Evolutionary conservation across 2,888 invertebrate species (phyloP), one percentile per base, ranked within the genome.

Genomic region (Phengaris alcon): DNA sequence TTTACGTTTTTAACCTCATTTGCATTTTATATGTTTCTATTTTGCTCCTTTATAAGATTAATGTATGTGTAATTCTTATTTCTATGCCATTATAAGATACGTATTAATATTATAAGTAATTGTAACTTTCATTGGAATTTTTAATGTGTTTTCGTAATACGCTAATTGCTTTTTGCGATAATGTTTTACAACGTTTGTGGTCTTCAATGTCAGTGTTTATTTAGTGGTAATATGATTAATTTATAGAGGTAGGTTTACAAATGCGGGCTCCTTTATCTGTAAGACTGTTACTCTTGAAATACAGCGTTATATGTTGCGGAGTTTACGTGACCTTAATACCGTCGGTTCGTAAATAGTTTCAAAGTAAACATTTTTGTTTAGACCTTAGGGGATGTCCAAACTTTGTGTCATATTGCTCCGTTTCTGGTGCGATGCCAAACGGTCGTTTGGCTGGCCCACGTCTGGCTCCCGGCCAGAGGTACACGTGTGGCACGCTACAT

Each of bases 341-440:
- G 64, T 44, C 12, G 64, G 6, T 6, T 64, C 64, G 64, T 64
- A 64, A 64, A 64, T 44, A 73, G 35, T 52, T 76, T 64, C n/a
- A 57, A 57, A 76, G 15, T 44, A 51, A 54, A 75, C 57, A 59
- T 75, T 55, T 13, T 55, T 35, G 64, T 12, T 44, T 13, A 44
- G 64, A 64, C 64, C 12, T 68, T n/a, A 52, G 81, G 82, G 80
- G 80, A 80, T 77, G 79, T 81, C 77, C 76, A 77, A 79, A 79
- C 78, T 84, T 72, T 57, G 82, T 85, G 85, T 87, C 85, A 85
- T 84, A 85, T 85, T 86, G 85, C 82, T 84, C 85, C 81, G 83
- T 80, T 86, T 87, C 84, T 86, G 85, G 83, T 87, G 82, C 77
- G 77, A 78, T 81, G 88, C 88, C 87, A 89, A 90, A 81, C 80